A percentile compares a stretch with the other conserved stretches of the same genome.
These are phyloP conservation scores for Heliothis subflexa DNA, from an alignment of 1,140 invertebrate genomes.

Conservation along the genomic window DNA sequence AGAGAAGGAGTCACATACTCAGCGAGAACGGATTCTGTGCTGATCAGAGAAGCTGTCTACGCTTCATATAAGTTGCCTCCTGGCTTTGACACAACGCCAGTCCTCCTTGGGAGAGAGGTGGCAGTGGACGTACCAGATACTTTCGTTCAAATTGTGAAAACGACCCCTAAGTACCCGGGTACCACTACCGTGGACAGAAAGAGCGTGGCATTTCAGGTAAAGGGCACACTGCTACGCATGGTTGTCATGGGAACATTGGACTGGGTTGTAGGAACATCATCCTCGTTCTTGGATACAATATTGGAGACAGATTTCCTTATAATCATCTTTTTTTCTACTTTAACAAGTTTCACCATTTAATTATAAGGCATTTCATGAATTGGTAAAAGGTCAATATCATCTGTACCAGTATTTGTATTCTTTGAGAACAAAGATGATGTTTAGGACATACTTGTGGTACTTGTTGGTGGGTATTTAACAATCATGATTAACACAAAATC, in stretches of 20 bases:
- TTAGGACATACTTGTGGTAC: constrained; percentile 4
- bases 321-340: too few species aligned
- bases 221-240: constrained; percentile 70
- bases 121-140: constrained; percentile 92
- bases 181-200: constrained; percentile 83
- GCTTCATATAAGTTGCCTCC: constrained; percentile 79
- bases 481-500: constrained; percentile 20
- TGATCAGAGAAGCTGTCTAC: constrained; percentile 82
- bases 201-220: constrained; percentile 83
- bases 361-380: not conserved
- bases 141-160: constrained; percentile 91
- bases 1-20: constrained; percentile 81
- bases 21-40: constrained; percentile 80
- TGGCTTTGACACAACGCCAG: constrained; percentile 82
- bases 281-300: constrained; percentile 11
- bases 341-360: too few species aligned
- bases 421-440: constrained; percentile 18
- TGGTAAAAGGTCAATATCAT: not conserved
- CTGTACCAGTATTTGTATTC: not conserved
- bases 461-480: constrained; percentile 19
- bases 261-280: constrained; percentile 26
- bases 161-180: constrained; percentile 91
- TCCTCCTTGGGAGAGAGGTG: constrained; percentile 88
- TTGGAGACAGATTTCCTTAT: not conserved
- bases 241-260: constrained; percentile 37